These are phyloP conservation scores for Chesias legatella DNA, from an alignment of 2,888 invertebrate species.

Conservation along the genomic window DNA sequence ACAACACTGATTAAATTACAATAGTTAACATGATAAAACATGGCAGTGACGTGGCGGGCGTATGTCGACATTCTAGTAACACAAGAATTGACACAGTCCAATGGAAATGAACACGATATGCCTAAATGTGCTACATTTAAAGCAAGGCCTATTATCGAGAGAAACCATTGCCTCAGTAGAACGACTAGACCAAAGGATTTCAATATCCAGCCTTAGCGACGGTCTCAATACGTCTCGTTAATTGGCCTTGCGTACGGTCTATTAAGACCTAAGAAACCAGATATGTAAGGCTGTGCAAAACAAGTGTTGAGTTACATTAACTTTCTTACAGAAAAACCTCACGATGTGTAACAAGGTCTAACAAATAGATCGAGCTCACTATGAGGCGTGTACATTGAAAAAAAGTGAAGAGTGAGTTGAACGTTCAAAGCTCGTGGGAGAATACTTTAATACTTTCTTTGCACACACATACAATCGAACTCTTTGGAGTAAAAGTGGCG, in stretches of 20 bases:
- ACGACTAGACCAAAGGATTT: too few relatives aligned
- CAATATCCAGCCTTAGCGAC: slow-evolving; percentile 28
- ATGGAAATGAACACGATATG: slow-evolving; percentile 69
- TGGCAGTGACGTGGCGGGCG: slow-evolving; percentile 74
- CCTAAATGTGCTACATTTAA: slow-evolving; percentile 38
- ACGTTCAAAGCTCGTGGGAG: slow-evolving; percentile 50
- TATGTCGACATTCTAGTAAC: slow-evolving; percentile 83
- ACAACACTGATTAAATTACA: slow-evolving; percentile 30
- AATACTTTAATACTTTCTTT: too few relatives aligned
- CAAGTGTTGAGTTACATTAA: slow-evolving; percentile 55
- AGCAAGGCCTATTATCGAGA: slow-evolving; percentile 2
- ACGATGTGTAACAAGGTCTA: slow-evolving; percentile 72
- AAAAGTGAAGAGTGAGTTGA: slow-evolving; percentile 36
- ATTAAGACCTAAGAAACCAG: slow-evolving; percentile 30
- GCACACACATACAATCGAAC: slow-evolving; percentile 50
- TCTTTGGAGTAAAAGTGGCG: slow-evolving; percentile 35
- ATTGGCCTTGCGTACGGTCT: slow-evolving; percentile 3
- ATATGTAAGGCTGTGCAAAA: slow-evolving; percentile 62
- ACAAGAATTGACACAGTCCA: slow-evolving; percentile 85
- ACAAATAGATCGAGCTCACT: slow-evolving; percentile 70
- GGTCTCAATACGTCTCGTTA: not conserved
- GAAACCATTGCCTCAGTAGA: too few relatives aligned
- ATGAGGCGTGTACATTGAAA: slow-evolving; percentile 46
- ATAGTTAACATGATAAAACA: slow-evolving; percentile 47
- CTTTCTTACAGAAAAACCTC: slow-evolving; percentile 51